Evolutionary conservation across 1,140 invertebrate species (phyloP).

Genomic region (Drosophila jambulina): DNA sequence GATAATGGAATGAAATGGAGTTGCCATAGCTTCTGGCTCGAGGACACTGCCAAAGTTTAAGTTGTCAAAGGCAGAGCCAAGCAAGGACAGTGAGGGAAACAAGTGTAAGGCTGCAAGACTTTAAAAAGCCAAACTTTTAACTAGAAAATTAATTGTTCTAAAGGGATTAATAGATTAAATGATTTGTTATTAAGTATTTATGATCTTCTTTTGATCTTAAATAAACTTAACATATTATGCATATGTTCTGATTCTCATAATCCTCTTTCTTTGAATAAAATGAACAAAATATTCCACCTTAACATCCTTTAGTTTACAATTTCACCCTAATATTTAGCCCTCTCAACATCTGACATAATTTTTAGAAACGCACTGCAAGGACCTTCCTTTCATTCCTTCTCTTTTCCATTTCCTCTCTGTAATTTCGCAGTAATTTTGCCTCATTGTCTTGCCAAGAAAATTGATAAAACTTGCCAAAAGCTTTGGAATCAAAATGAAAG

Average conservation of each 20-base stretch:
- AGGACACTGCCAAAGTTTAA: constrained; percentile 17
- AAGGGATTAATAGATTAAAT: neutral
- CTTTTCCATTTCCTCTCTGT: constrained; percentile 7
- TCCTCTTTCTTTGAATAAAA: neutral
- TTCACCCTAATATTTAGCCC: neutral
- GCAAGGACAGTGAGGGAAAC: neutral
- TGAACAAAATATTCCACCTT: neutral
- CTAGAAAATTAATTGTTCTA: no score
- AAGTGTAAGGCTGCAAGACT: neutral
- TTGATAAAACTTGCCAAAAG: constrained; percentile 51
- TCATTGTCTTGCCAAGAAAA: constrained; percentile 60
- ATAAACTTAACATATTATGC: neutral
- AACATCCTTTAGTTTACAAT: neutral
- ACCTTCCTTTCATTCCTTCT: neutral
- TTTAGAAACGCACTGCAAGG: neutral
- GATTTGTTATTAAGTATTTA: neutral
- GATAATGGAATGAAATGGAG: constrained; percentile 30
- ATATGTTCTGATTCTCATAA: neutral
- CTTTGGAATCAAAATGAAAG: constrained; percentile 53
- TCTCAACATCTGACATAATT: neutral
- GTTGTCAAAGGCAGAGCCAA: constrained; percentile 4
- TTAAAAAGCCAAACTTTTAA: no score
- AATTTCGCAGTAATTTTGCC: constrained; percentile 38
- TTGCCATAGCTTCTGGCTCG: constrained; percentile 8
- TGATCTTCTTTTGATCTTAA: no score